Percentiles rank a stretch among this genome's conserved stretches.
Conservation (phyloP, 2,888 invertebrate genomes). For the Lucinisca nassula region DNA sequence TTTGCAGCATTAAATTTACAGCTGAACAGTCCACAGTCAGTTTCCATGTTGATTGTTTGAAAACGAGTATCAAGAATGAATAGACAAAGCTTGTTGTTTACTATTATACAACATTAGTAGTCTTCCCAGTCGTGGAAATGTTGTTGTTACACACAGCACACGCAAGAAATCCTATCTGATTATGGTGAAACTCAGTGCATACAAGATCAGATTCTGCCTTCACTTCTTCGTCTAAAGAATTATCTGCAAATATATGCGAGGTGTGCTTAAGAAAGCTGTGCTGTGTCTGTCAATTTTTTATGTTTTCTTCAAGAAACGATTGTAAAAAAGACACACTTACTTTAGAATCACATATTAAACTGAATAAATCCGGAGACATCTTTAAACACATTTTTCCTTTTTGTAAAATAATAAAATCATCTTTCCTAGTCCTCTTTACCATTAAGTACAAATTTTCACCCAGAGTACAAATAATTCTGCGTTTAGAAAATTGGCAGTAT, state of each 20-base stretch:
- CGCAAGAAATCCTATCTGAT: conserved; percentile 17
- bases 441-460: not conserved
- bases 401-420: not conserved
- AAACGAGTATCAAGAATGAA: not conserved
- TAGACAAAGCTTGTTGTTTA: not conserved
- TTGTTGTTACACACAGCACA: conserved; percentile 17
- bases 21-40: not conserved
- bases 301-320: not conserved
- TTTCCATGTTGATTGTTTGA: not conserved
- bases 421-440: not conserved
- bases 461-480: not conserved
- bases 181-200: conserved; percentile 16
- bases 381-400: not conserved
- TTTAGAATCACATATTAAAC: not conserved
- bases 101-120: not conserved
- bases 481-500: not conserved
- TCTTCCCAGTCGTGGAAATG: not conserved
- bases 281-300: not conserved
- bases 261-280: not conserved
- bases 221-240: not conserved
- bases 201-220: not conserved
- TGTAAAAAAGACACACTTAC: not conserved
- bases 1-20: not conserved
- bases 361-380: not conserved
- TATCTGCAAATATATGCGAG: not conserved